Conservation (phyloP, 2,888 invertebrate species). For the Trimorus sp. region DNA sequence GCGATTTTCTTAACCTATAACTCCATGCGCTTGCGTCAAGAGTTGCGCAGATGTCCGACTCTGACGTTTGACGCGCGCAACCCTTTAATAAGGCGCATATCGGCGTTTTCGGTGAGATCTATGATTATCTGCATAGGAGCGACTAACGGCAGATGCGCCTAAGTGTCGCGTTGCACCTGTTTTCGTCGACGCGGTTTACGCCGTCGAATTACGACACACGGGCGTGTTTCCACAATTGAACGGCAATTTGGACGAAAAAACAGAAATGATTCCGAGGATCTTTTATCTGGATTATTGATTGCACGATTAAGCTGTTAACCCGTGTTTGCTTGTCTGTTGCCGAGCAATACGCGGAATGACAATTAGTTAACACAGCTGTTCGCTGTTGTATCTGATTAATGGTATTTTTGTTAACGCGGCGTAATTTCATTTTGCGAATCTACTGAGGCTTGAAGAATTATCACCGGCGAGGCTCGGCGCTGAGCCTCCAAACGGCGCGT, state of each 20-base stretch:
- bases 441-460: conserved; percentile 55
- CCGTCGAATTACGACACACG: conserved; percentile 46
- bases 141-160: conserved; percentile 64
- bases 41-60: conserved; percentile 41
- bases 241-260: conserved; percentile 24
- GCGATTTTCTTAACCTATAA: too few relatives aligned
- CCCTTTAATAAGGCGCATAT: conserved; percentile 51
- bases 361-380: conserved; percentile 65
- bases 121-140: conserved; percentile 60
- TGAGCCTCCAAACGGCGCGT: too few relatives aligned
- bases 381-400: conserved; percentile 53
- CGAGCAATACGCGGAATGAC: conserved; percentile 57
- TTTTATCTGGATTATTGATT: conserved; percentile 63
- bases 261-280: conserved; percentile 42
- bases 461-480: conserved; percentile 1
- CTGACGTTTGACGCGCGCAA: conserved; percentile 43
- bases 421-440: conserved; percentile 50
- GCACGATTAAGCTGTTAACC: conserved; percentile 63
- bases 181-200: conserved; percentile 39
- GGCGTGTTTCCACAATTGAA: conserved; percentile 48
- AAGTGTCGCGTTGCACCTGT: conserved; percentile 63
- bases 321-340: conserved; percentile 60
- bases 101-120: conserved; percentile 47
- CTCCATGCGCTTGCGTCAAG: too few relatives aligned
- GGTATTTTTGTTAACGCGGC: conserved; percentile 44